Base-by-base conservation (phyloP, 1,140 invertebrate species). In the Trichoplusia ni region DNA sequence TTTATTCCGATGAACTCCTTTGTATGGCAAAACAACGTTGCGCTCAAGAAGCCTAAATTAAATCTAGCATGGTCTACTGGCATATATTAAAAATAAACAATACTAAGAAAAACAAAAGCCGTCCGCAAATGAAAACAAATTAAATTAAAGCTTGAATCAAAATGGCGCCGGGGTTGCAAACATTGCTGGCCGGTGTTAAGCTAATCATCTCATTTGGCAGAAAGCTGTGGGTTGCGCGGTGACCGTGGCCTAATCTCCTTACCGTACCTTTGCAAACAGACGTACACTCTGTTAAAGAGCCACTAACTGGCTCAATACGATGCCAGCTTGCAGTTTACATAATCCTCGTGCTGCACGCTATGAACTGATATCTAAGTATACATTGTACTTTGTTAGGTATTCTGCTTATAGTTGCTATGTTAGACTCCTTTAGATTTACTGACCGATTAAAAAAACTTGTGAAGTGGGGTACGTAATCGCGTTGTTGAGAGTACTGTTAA, bases 261-360 rank as follows among this genome's bases (percentile, higher is more conserved):
- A 14, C 40, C 4, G 23, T 33, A 16, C 40, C 40, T 46, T 46
- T 9, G 11, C 31, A 61, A 35, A 37, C 42, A 49, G 11, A 51
- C 13, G 0, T 2, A 27, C 25, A 44, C 16, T 44, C 35, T 27
- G 13, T 13, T 38, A 47, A 46, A 51, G 33, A 65, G 47, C 35
- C 14, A 47, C 47, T 61, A 61, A 67, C 58, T 35, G 64, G 18
- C 46, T 54, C 44, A 5, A 44, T 35, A 25, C 29, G 25, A 56
- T 21, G 25, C 47, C 29, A 37, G 56, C 56, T 38, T 44, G 5
- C 37, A 53, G 58, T 61, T 61, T 60, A 29, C 64, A 54, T 53
- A 54, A 61, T 67, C 38, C 31, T 29, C 35, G 29, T 9, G 8
- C 51, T 16, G 35, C 19, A 54, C 6, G 42, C 42, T 27, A 66